Evolutionary conservation across 2,888 invertebrate genomes (phyloP).

Genomic region (Macrophya alboannulata): DNA sequence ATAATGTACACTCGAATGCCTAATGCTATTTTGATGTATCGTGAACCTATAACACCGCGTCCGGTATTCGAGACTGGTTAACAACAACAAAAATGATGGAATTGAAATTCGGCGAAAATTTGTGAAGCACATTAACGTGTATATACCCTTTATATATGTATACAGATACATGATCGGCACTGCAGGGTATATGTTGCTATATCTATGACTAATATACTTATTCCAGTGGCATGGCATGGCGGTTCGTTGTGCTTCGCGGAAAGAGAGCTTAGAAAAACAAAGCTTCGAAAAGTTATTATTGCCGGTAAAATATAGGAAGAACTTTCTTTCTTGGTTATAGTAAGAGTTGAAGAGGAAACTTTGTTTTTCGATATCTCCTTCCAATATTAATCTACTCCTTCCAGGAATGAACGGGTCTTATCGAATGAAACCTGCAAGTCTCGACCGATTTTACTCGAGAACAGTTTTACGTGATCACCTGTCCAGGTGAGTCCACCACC

Average conservation of each 20-base stretch:
- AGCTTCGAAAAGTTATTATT: conserved; percentile 54
- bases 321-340: conserved; percentile 8
- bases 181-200: background rate
- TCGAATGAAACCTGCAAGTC: conserved; percentile 48
- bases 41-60: background rate
- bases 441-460: conserved; percentile 9
- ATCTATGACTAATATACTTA: background rate
- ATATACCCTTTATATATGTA: background rate
- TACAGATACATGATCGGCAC: background rate
- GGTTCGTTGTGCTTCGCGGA: conserved; percentile 9
- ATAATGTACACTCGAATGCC: conserved; percentile 51
- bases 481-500: background rate
- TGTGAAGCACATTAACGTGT: background rate
- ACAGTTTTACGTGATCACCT: conserved; percentile 23
- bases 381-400: conserved; percentile 52
- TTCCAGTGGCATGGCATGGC: background rate
- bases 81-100: conserved; percentile 33
- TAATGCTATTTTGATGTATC: conserved; percentile 52
- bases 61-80: conserved; percentile 1
- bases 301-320: conserved; percentile 43
- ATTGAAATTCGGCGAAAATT: conserved; percentile 11
- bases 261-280: conserved; percentile 43
- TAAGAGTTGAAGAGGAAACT: conserved; percentile 45
- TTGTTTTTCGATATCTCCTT: conserved; percentile 51
- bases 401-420: conserved; percentile 37